A percentile compares a stretch with the other conserved stretches of the same genome.
Conservation (phyloP, 2,797 vertebrate genomes). For the Neosalanx taihuensis region DNA sequence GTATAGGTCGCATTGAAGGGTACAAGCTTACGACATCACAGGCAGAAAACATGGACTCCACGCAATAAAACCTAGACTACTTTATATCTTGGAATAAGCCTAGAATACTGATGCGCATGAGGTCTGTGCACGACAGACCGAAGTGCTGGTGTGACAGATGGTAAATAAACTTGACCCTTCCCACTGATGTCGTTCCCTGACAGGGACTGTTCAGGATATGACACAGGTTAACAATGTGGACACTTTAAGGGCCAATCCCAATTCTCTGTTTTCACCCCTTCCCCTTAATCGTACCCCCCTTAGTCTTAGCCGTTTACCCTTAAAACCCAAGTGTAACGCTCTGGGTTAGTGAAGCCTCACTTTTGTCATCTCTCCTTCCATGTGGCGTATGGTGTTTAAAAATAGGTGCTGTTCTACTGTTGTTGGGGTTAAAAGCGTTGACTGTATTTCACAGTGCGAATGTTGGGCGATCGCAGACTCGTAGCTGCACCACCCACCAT, state of each 20-base stretch:
- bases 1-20: slow-evolving; percentile 51
- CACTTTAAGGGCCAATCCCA: too few species aligned
- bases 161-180: slow-evolving; percentile 58
- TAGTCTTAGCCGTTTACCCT: too few species aligned
- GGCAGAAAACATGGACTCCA: slow-evolving; percentile 54
- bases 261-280: too few species aligned
- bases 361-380: neutral
- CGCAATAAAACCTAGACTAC: slow-evolving; percentile 48
- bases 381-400: too few species aligned
- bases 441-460: too few species aligned
- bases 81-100: slow-evolving; percentile 30
- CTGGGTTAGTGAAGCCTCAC: slow-evolving; percentile 18
- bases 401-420: neutral
- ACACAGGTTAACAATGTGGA: slow-evolving; percentile 32
- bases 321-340: neutral
- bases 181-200: slow-evolving; percentile 42
- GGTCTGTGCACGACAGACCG: slow-evolving; percentile 38
- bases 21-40: slow-evolving; percentile 30
- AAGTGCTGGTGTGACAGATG: slow-evolving; percentile 49
- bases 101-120: slow-evolving; percentile 41
- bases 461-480: too few species aligned
- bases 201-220: slow-evolving; percentile 50
- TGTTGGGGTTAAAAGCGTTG: too few species aligned
- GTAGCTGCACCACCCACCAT: too few species aligned
- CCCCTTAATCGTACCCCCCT: too few species aligned